Evolutionary conservation across 2,888 invertebrate genomes (phyloP), one percentile per base, ranked within the genome.

Genomic region (Trilocha varians): DNA sequence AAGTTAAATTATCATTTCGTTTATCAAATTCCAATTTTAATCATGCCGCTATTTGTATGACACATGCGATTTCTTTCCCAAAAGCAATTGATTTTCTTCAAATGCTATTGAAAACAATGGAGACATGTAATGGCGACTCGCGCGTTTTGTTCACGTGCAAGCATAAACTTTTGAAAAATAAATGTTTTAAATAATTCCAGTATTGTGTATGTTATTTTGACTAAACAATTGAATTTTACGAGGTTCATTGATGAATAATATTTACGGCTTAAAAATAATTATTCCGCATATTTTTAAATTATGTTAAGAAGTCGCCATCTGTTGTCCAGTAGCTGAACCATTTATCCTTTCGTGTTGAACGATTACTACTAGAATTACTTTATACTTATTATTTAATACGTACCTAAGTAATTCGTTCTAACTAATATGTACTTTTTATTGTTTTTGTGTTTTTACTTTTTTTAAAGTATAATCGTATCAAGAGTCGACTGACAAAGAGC

Each of bases 1-100:
- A 25, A 25, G 25, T 25, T 25, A 25, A 25, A 25, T 25, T 3
- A 25, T 3, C 4, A 25, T 9, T 9, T 3, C 35, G n/a, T n/a
- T 6, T 16, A 9, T 36, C 47, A 39, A 41, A 46, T 41, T 38
- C 36, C 39, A 16, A 34, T 41, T 40, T 11, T 40, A 57, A 44
- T 53, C 61, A 62, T 59, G 58, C 59, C 73, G 71, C 65, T 58
- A 52, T 55, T 62, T 49, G 48, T 62, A 65, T 76, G 76, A 76
- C 76, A 70, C 61, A 59, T 65, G 62, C 59, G 72, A 70, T 76
- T 62, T 71, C 75, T 65, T 70, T 74, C 65, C 51, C 38, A 53
- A 44, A 44, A 37, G 46, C 15, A 34, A 38, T 34, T 13, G 37
- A 33, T 35, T 36, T 25, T 11, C 11, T 9, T 25, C 13, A 13